phyloP scores from a whole-genome alignment of 2,888 invertebrate genomes.

The Germaria angustata region DNA sequence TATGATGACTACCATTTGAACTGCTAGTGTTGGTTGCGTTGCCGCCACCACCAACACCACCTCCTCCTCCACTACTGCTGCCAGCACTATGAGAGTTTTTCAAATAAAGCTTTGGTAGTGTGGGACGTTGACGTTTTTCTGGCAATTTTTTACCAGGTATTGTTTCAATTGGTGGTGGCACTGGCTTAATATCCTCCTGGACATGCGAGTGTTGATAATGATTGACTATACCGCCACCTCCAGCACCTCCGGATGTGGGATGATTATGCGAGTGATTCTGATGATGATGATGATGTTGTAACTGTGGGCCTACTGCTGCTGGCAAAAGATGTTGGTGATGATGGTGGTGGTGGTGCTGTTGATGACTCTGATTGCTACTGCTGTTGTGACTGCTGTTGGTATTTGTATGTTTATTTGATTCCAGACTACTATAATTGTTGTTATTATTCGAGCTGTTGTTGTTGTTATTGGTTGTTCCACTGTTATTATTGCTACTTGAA shows the following conservation, averaged over 20 bases:
- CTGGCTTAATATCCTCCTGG: slow-evolving; percentile 87
- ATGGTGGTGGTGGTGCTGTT: slow-evolving; percentile 77
- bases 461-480: slow-evolving; percentile 67
- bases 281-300: slow-evolving; percentile 79
- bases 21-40: slow-evolving; percentile 68
- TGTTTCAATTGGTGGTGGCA: slow-evolving; percentile 95
- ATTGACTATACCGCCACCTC: slow-evolving; percentile 70
- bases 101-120: slow-evolving; percentile 88
- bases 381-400: slow-evolving; percentile 75
- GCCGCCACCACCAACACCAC: slow-evolving; percentile 73
- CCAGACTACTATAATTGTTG: slow-evolving; percentile 79
- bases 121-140: slow-evolving; percentile 88
- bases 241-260: slow-evolving; percentile 40
- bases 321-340: slow-evolving; percentile 67
- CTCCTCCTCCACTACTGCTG: slow-evolving; percentile 75
- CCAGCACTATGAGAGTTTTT: slow-evolving; percentile 80
- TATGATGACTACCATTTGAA: slow-evolving; percentile 48
- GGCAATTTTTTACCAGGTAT: slow-evolving; percentile 91
- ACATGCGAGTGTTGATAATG: slow-evolving; percentile 82
- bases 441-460: slow-evolving; percentile 70
- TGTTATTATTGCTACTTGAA: slow-evolving; percentile 70
- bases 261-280: slow-evolving; percentile 68
- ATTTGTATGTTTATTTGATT: slow-evolving; percentile 78
- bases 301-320: slow-evolving; percentile 66
- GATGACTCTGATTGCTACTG: slow-evolving; percentile 80